Conservation (phyloP, 2,113 vertebrate species). For the Amphiprion ocellaris region DNA sequence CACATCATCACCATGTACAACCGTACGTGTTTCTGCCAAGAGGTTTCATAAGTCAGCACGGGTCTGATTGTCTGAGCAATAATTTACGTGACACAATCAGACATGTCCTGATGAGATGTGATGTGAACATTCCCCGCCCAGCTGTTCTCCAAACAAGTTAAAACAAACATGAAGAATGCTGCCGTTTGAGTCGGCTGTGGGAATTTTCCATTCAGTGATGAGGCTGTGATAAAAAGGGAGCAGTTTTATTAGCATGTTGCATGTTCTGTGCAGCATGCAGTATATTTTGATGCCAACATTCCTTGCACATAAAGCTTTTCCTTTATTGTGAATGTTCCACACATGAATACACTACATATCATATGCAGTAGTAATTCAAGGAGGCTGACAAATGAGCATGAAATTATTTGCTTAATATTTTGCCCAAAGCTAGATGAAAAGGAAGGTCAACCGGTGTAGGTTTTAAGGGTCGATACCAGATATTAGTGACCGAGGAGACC, state of each 20-base stretch:
- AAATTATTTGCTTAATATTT: too few relatives aligned
- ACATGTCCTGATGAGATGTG: background rate
- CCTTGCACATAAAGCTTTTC: too few relatives aligned
- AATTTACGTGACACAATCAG: slow-evolving; percentile 22
- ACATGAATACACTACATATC: too few relatives aligned
- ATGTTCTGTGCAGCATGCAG: background rate
- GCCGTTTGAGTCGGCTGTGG: background rate
- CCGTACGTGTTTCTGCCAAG: slow-evolving; percentile 84
- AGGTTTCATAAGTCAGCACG: background rate
- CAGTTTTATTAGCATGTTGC: background rate
- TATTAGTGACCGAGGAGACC: too few relatives aligned
- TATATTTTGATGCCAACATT: too few relatives aligned
- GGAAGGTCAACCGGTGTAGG: too few relatives aligned
- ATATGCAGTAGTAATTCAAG: too few relatives aligned
- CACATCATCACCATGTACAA: slow-evolving; percentile 97
- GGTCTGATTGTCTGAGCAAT: background rate
- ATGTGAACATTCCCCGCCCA: background rate
- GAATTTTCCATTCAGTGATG: slow-evolving; percentile 13
- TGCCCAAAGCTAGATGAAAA: too few relatives aligned
- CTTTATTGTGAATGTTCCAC: too few relatives aligned
- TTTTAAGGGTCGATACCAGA: too few relatives aligned
- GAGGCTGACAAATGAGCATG: too few relatives aligned
- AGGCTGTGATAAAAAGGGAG: background rate
- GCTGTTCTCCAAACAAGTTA: slow-evolving; percentile 16
- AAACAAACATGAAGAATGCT: slow-evolving; percentile 37